phyloP scores from a whole-genome alignment of 2,888 invertebrate species.

The Drosophila anceps region DNA sequence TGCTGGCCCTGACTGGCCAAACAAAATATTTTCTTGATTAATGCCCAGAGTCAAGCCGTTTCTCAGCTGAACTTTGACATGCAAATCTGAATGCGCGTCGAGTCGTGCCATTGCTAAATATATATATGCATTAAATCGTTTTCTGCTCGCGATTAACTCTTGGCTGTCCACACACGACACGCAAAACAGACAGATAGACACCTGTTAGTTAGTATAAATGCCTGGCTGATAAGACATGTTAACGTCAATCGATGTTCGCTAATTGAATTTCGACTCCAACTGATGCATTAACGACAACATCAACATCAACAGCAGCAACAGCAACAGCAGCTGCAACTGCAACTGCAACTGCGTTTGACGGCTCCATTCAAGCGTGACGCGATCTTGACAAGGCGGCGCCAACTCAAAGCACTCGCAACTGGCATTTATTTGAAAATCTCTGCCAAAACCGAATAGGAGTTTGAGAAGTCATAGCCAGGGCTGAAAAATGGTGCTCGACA shows the following conservation, averaged over 20 bases:
- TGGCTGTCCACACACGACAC: slow-evolving; percentile 9
- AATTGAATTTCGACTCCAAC: slow-evolving; percentile 57
- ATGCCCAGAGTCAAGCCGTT: slow-evolving; percentile 47
- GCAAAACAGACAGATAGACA: slow-evolving; percentile 23
- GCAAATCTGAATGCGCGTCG: slow-evolving; percentile 28
- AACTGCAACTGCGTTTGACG: slow-evolving; percentile 46
- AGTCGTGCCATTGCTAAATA: slow-evolving; percentile 42
- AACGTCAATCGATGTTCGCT: slow-evolving; percentile 42
- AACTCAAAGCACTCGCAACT: slow-evolving; percentile 40
- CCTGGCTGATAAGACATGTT: slow-evolving; percentile 57
- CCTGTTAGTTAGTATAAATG: slow-evolving; percentile 38
- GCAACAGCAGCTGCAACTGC: not conserved
- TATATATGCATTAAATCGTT: not conserved
- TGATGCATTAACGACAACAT: slow-evolving; percentile 26
- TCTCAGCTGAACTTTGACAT: slow-evolving; percentile 65
- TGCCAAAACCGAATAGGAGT: slow-evolving; percentile 25
- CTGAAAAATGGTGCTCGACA: not conserved
- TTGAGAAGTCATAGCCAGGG: not conserved
- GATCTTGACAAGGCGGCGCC: slow-evolving; percentile 61
- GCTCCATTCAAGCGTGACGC: slow-evolving; percentile 67
- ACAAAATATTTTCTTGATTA: slow-evolving; percentile 61
- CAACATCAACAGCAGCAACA: not conserved
- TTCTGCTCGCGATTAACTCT: slow-evolving; percentile 16
- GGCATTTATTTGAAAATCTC: slow-evolving; percentile 33
- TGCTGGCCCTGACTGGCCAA: slow-evolving; percentile 45